Evolutionary conservation across 2,888 invertebrate genomes (phyloP).

Genomic region (Scaptodrosophila latifasciaeformis): DNA sequence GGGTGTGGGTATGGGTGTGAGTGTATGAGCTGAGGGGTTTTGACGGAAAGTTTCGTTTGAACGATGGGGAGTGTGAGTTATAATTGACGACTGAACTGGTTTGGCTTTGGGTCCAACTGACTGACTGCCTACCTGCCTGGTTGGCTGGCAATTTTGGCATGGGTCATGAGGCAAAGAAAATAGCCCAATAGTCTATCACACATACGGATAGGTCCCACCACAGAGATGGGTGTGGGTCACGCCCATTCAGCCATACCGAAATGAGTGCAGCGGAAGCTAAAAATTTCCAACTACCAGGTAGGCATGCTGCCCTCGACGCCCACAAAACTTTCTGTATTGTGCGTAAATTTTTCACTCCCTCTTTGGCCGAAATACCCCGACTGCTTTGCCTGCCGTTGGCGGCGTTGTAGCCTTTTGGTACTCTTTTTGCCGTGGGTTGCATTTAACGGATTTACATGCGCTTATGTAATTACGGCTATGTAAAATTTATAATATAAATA

Average conservation of each 20-base stretch:
- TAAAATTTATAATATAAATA: constrained; percentile 68
- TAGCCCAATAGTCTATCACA: too few species aligned
- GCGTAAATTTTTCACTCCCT: constrained; percentile 67
- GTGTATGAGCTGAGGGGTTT: too few species aligned
- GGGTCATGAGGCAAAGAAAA: not conserved
- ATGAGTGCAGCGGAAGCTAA: constrained; percentile 43
- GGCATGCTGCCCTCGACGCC: constrained; percentile 16
- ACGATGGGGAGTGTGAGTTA: too few species aligned
- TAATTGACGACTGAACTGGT: not conserved
- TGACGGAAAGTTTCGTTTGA: not conserved
- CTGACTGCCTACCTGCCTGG: constrained; percentile 1
- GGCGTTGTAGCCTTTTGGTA: not conserved
- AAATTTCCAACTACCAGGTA: constrained; percentile 40
- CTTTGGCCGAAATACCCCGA: not conserved
- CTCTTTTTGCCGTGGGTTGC: not conserved
- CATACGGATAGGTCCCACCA: too few species aligned
- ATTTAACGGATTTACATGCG: constrained; percentile 38
- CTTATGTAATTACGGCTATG: constrained; percentile 65
- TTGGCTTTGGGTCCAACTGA: constrained; percentile 2
- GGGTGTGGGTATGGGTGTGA: too few species aligned
- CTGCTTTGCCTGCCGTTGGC: not conserved
- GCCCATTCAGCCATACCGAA: constrained; percentile 28
- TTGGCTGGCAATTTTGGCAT: not conserved
- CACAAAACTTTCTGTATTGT: constrained; percentile 41
- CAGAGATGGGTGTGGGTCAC: not conserved